These are phyloP conservation scores for Indicator indicator DNA, from an alignment of 2,113 vertebrate species.

Conservation along the genomic window DNA sequence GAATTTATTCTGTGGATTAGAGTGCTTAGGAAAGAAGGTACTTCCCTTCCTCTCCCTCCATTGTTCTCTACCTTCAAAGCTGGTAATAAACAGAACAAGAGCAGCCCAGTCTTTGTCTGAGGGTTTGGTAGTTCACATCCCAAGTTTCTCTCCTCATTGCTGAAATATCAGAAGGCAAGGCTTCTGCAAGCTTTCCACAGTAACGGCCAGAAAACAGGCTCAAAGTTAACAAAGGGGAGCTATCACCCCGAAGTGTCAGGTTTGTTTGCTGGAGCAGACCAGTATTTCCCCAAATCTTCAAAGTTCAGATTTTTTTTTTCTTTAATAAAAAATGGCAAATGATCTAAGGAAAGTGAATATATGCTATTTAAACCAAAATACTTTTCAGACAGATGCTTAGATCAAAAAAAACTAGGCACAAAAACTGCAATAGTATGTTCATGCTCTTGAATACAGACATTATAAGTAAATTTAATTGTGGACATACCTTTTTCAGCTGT, in stretches of 20 bases:
- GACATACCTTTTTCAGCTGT: constrained; percentile 41
- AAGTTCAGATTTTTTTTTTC: background rate
- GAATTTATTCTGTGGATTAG: background rate
- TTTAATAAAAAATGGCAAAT: background rate
- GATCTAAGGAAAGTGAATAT: background rate
- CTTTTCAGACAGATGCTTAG: background rate
- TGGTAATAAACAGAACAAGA: constrained; percentile 78
- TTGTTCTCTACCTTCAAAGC: constrained; percentile 82
- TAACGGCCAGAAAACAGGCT: background rate
- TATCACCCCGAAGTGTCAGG: background rate
- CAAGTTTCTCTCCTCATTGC: constrained; percentile 29
- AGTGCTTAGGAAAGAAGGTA: background rate
- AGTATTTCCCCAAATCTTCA: background rate
- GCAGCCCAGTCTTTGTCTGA: constrained; percentile 84
- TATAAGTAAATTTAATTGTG: constrained; percentile 32
- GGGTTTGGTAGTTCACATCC: constrained; percentile 24
- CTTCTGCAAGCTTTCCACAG: constrained; percentile 10
- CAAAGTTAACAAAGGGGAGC: constrained; percentile 58
- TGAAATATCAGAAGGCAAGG: background rate
- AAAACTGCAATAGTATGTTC: background rate
- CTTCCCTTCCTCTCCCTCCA: constrained; percentile 50
- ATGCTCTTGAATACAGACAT: background rate
- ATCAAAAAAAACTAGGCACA: background rate
- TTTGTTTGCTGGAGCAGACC: constrained; percentile 2
- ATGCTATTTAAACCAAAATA: background rate